Conservation (phyloP, 2,797 vertebrate species). For the Diceros bicornis region DNA sequence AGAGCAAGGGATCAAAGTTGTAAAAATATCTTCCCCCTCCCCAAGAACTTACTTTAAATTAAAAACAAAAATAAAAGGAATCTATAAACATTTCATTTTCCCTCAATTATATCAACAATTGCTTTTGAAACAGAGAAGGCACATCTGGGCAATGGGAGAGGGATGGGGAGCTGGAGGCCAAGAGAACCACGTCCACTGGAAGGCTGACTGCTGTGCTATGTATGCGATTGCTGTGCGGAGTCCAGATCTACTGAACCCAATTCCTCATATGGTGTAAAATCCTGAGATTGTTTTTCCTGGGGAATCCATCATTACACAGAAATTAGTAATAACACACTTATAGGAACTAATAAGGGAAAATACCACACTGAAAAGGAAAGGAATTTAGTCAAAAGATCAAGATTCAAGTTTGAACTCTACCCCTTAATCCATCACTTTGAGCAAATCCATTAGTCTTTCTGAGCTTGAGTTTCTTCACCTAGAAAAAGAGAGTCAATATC, state of each 20-base stretch:
- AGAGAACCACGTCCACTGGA: too few species aligned
- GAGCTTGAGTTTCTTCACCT: background rate
- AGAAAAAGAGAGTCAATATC: background rate
- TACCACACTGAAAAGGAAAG: background rate
- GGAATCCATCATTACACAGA: background rate
- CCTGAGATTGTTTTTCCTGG: background rate
- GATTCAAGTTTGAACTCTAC: slow-evolving; percentile 23
- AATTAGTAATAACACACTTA: background rate
- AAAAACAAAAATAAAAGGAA: background rate
- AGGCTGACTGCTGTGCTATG: too few species aligned
- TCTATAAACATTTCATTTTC: background rate
- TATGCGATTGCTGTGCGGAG: rapidly evolving
- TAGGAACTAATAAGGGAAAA: background rate
- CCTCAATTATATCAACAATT: background rate
- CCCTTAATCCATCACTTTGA: background rate
- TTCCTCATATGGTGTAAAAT: background rate
- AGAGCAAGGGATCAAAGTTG: background rate
- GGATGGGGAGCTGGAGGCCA: background rate
- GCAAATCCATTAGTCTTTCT: background rate
- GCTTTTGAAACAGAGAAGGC: background rate
- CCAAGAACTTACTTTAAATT: background rate
- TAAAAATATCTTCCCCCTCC: background rate
- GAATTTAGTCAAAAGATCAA: slow-evolving; percentile 13
- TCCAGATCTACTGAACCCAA: background rate
- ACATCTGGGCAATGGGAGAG: background rate